Base-by-base conservation (phyloP, 2,888 invertebrate genomes). In the Hipparchia sbordonii region DNA sequence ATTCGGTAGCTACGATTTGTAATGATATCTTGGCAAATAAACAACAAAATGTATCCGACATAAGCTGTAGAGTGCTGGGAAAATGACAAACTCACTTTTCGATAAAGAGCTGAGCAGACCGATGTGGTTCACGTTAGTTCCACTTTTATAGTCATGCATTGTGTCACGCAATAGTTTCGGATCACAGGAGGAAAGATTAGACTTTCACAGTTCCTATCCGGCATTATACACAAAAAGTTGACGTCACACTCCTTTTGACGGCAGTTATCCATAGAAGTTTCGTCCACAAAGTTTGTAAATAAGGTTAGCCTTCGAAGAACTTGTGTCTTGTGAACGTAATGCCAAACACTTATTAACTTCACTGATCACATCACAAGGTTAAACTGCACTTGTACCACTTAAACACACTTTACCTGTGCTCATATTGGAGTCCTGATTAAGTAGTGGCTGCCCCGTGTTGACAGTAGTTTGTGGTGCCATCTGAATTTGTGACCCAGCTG, bases 371-470 rank as follows among this genome's bases (percentile, higher is more conserved):
- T 84, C 87, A 85, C 87, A 77, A 80, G 74, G 78, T 85, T 85
- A 83, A 81, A 84, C 82, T 84, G 82, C 90, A 91, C 91, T 89
- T 86, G 85, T 85, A 85, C 79, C 92, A 92, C 91, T 82, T 87
- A 87, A 85, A 87, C 89, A 87, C 88, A 84, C 93, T 94, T 95
- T 94, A 97, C 97, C 97, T 95, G 98, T 98, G 96, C 98, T 98
- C 97, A 98, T 97, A 96, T 98, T 98, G 95, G 98, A 98, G 96
- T 98, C 98, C 95, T 98, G 98, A 96, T 96, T 98, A 95, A 97
- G 97, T 95, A 96, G 96, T 94, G 97, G 96, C 95, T 97, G 96
- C 90, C 94, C 94, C 87, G 96, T 96, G 95, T 96, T 96, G 95
- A 96, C 95, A 94, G 97, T 97, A 93, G 97, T 96, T 96, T 98